Evolutionary conservation across 2,113 vertebrate genomes (phyloP).

Genomic region (Oenanthe oenanthe): DNA sequence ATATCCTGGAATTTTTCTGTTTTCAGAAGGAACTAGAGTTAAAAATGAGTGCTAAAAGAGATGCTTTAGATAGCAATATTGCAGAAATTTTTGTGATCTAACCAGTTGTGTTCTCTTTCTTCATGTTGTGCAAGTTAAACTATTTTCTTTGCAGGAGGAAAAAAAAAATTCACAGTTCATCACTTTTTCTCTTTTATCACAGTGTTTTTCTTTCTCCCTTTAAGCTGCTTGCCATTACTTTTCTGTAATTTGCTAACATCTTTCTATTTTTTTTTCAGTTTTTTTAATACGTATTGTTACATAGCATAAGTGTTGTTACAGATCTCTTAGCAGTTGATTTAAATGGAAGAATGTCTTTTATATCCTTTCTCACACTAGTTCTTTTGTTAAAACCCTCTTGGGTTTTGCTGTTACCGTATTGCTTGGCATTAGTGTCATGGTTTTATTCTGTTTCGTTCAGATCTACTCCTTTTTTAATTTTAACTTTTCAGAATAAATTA

Average conservation of each 20-base stretch:
- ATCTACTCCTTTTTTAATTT: not conserved
- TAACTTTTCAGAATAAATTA: not conserved
- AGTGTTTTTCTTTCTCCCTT: conserved; percentile 52
- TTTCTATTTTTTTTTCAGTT: conserved; percentile 55
- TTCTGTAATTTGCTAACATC: conserved; percentile 65
- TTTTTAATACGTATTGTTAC: not conserved
- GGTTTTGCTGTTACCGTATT: not conserved
- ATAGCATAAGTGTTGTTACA: conserved; percentile 47
- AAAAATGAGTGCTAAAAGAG: not conserved
- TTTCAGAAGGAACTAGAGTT: not conserved
- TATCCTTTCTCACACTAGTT: conserved; percentile 42
- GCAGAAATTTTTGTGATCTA: not conserved
- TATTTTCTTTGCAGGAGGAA: conserved; percentile 31
- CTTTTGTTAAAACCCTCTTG: not conserved
- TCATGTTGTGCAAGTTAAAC: conserved; percentile 1
- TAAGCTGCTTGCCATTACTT: conserved; percentile 54
- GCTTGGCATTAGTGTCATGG: not conserved
- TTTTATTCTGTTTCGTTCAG: not conserved
- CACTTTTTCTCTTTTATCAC: conserved; percentile 37
- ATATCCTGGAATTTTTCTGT: not conserved
- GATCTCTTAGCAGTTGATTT: conserved; percentile 72
- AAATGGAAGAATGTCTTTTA: conserved; percentile 70
- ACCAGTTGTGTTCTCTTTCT: not conserved
- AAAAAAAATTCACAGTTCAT: conserved; percentile 41
- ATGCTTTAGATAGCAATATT: not conserved